Base-by-base conservation (phyloP, 2,797 vertebrate genomes). In the Chrysocyon brachyurus region DNA sequence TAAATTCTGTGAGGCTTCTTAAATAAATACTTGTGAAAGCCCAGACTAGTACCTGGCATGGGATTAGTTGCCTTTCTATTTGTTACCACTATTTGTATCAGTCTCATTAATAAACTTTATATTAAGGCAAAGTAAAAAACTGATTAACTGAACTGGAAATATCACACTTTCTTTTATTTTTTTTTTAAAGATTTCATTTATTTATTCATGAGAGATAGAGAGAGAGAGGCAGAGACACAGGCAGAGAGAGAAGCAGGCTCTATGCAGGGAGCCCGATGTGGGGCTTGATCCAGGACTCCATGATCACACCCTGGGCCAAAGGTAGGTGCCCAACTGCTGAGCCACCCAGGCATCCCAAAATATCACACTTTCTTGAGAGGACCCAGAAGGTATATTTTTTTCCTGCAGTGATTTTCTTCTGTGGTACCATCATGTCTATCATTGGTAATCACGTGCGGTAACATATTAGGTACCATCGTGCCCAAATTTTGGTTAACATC, bases 111-210 rank as follows among this genome's bases (percentile, higher is more conserved):
- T 52, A 75, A 90, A 33, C 7, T 56, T 66, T 28, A 72, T 26
- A 49, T 73, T 86, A 64, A 78, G 85, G 78, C 61, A 79, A 94
- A 92, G 56, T 56, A 78, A 84, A 86, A 54, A 28, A 19, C 31
- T 46, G 49, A 52, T 33, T 26, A 90, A 33, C 7, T 54, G 22
- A 92, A 59, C 2, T 88, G 12, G n/a, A 85, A 88, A 78, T 24
- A 68, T 3, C 72, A 17, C 40, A 63, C 63, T 24, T 88, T 90
- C 28, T 81, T 26, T 40, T 6, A 40, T 40, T 40, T 40, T 40
- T n/a, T 40, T 40, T 36, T 40, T 40, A 40, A 40, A 40, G 40
- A 40, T 40, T 40, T 40, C 40, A 40, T 40, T 6, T 40, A 40
- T 40, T 40, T 40, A 40, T 40, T 40, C 40, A 6, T 40, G 40